Percentiles rank a stretch among this genome's conserved stretches.
Conservation (phyloP, 2,888 invertebrate species). For the Bimastos eiseni region DNA sequence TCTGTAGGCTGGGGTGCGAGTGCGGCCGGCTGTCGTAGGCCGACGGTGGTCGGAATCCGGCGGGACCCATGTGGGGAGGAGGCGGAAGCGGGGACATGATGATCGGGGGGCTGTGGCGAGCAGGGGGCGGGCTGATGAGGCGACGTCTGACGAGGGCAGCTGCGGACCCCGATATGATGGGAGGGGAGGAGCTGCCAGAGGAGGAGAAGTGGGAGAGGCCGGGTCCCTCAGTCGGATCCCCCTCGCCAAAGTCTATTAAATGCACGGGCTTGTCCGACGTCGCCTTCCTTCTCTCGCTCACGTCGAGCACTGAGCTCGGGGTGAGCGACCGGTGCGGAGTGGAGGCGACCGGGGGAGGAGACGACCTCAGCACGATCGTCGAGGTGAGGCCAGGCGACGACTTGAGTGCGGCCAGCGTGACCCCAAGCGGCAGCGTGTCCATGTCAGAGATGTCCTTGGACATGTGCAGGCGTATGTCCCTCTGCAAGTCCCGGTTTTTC, state of each 20-base stretch:
- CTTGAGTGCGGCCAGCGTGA: constrained; percentile 26
- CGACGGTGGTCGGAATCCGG: neutral
- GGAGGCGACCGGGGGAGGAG: neutral
- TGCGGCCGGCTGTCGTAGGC: neutral
- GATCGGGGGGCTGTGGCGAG: neutral
- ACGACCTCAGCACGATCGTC: neutral
- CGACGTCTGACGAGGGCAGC: neutral
- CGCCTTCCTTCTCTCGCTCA: neutral
- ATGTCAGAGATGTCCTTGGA: constrained; percentile 20
- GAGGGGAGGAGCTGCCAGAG: constrained; percentile 19
- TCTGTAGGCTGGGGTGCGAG: constrained; percentile 14
- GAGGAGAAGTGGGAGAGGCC: neutral
- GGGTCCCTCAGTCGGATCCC: constrained; percentile 27
- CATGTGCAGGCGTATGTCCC: neutral
- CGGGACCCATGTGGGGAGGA: neutral
- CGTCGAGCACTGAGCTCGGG: neutral
- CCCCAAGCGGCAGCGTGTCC: constrained; percentile 33
- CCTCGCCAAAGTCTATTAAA: constrained; percentile 43
- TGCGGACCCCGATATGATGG: constrained; percentile 15
- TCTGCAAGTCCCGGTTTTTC: neutral
- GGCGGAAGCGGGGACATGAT: neutral
- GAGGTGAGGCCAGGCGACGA: neutral
- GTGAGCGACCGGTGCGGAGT: neutral
- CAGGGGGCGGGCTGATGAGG: neutral
- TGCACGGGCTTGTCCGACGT: constrained; percentile 38